phyloP scores from a whole-genome alignment of 2,888 invertebrate genomes.

The Octonoba sinensis region DNA sequence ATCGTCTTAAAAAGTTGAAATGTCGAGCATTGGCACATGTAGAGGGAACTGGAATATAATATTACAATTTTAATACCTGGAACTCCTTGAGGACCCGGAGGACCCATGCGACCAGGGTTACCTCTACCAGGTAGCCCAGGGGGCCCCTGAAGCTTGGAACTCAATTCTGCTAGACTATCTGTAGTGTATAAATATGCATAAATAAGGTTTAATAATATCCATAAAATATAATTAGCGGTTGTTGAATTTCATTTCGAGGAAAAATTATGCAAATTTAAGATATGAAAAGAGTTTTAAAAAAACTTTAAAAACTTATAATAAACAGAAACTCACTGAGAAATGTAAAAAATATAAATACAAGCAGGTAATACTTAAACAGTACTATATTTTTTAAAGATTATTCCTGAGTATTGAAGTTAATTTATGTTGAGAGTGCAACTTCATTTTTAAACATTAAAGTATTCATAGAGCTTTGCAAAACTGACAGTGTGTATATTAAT shows the following conservation, averaged over 20 bases:
- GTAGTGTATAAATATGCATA: conserved; percentile 58
- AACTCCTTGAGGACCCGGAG: conserved; percentile 66
- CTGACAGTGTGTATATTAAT: background rate
- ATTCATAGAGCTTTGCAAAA: background rate
- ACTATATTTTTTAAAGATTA: too few species aligned
- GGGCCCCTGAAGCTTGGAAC: conserved; percentile 77
- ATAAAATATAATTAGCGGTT: background rate
- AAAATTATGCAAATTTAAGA: background rate
- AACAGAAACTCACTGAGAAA: background rate
- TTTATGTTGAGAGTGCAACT: too few species aligned
- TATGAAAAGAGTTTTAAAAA: background rate
- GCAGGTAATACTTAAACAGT: background rate
- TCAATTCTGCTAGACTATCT: conserved; percentile 83
- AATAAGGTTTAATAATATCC: background rate
- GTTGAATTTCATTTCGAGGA: background rate
- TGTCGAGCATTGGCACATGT: background rate
- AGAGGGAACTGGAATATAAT: background rate
- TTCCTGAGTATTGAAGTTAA: too few species aligned
- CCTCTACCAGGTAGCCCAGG: conserved; percentile 79
- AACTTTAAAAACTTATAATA: background rate
- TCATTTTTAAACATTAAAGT: too few species aligned
- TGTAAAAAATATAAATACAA: background rate
- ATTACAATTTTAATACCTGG: conserved; percentile 54
- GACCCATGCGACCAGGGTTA: conserved; percentile 69
- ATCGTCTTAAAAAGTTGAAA: background rate